Base-by-base conservation (phyloP, 2,888 invertebrate species). In the Drosophila acutilabella region DNA sequence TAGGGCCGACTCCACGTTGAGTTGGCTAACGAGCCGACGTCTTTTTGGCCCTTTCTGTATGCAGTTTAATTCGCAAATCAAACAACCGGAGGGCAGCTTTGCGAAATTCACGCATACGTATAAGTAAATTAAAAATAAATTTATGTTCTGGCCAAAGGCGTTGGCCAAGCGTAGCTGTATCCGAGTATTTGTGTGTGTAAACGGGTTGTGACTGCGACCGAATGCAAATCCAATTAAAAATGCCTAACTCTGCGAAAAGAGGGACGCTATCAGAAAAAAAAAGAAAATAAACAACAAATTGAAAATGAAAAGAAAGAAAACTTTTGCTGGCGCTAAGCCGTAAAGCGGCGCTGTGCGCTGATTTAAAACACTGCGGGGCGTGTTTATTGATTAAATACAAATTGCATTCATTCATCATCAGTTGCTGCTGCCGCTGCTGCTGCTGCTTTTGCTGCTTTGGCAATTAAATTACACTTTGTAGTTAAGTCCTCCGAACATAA, bases 101-200 rank as follows among this genome's bases (percentile, higher is more conserved):
- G 71, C 52, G 62, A 76, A 78, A 83, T 78, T 86, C 75, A 68
- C 88, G 84, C 88, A 84, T 80, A 80, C 72, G 47, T 47, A 76
- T 84, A 88, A 88, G 88, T 86, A 88, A 85, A 85, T 86, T 88
- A 85, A 85, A 85, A 85, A 88, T 83, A 86, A 85, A 85, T 88
- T 85, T 85, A 85, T 88, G 88, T 83, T 64, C 74, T 44, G 52
- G 48, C 74, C 78, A 67, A 77, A 80, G 80, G 71, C 81, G 74
- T 71, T 57, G 66, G 67, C 42, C 53, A 54, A 30, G 33, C 36
- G 36, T 36, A 44, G 40, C 7, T n/a, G 50, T n/a, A 11, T 45
- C 16, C 2, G 26, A 26, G 30, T 30, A 2, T 14, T 16, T 54
- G 33, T 42, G 14, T 16, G 47, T 51, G 57, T 57, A 64, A 79